These are phyloP conservation scores for Halichoeres trimaculatus DNA, from an alignment of 2,113 vertebrate genomes.

Conservation along the genomic window DNA sequence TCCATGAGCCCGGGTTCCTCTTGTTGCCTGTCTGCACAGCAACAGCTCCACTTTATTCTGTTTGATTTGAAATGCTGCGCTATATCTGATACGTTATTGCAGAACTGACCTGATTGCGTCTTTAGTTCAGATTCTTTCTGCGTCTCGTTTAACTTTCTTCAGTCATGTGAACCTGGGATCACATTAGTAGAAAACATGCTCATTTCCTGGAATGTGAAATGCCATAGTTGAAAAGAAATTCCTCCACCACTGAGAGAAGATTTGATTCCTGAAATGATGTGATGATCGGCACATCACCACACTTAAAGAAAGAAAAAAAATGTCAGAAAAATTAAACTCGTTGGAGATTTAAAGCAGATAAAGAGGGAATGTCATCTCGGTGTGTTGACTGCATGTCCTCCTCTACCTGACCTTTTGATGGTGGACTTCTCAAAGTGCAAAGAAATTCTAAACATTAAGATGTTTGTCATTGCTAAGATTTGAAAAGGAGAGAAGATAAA, in stretches of 20 bases:
- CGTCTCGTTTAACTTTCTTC: not conserved
- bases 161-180: not conserved
- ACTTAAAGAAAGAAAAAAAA: not conserved
- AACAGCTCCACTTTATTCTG: not conserved
- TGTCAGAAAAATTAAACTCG: too few relatives aligned
- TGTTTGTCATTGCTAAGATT: too few relatives aligned
- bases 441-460: too few relatives aligned
- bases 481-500: too few relatives aligned
- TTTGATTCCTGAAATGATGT: not conserved
- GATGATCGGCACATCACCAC: not conserved
- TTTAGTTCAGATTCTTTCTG: not conserved
- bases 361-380: too few relatives aligned
- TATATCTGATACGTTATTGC: not conserved
- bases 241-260: not conserved
- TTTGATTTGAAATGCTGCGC: not conserved
- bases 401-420: too few relatives aligned
- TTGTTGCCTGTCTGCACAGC: not conserved
- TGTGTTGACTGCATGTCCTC: too few relatives aligned
- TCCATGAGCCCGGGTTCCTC: too few relatives aligned
- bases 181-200: not conserved
- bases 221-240: not conserved
- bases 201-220: not conserved
- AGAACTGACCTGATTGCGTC: not conserved
- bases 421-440: too few relatives aligned
- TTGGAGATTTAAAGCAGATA: too few relatives aligned